Percentiles rank a stretch among this genome's conserved stretches.
Evolutionary conservation across 2,888 invertebrate genomes (phyloP).

Genomic region (Colletes collaris): DNA sequence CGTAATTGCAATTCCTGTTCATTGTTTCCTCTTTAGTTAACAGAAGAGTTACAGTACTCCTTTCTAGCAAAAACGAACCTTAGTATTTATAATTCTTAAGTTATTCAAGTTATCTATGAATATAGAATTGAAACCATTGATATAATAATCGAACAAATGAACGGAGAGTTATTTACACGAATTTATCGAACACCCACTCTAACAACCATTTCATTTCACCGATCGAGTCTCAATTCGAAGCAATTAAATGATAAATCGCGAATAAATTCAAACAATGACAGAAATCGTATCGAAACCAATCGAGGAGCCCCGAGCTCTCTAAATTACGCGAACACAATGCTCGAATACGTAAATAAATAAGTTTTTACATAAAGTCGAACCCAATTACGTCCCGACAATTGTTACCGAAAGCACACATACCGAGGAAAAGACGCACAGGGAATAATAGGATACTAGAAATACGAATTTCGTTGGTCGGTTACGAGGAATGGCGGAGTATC

Average conservation of each 20-base stretch:
- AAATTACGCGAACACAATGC: neutral
- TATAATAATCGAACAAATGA: too few species aligned
- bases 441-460: neutral
- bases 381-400: neutral
- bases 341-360: neutral
- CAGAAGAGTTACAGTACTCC: too few species aligned
- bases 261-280: neutral
- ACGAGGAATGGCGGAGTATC: neutral
- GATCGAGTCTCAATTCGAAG: too few species aligned
- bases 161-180: too few species aligned
- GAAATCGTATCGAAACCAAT: neutral
- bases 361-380: constrained; percentile 5
- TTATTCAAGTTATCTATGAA: too few species aligned
- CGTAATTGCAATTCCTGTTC: too few species aligned
- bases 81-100: too few species aligned
- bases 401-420: neutral
- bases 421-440: neutral
- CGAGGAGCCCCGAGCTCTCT: neutral
- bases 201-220: too few species aligned
- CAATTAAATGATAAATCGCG: neutral
- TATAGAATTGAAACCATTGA: too few species aligned
- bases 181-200: too few species aligned
- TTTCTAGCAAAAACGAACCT: too few species aligned
- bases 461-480: neutral
- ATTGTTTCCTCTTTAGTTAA: too few species aligned